Conservation (phyloP, 2,797 vertebrate species). For the Pristis pectinata region DNA sequence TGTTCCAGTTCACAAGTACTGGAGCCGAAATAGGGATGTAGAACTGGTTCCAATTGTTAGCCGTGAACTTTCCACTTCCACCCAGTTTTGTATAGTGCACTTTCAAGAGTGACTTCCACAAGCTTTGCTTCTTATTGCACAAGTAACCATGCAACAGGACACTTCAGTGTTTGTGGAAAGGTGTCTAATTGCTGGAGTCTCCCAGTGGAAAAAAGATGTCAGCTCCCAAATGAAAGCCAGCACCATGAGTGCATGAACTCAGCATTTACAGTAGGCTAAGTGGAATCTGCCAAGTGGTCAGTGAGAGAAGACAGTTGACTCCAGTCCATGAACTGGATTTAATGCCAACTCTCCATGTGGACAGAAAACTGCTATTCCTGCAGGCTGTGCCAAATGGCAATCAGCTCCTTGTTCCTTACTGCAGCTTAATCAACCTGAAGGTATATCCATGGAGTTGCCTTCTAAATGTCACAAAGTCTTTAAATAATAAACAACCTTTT, state of each 20-base stretch:
- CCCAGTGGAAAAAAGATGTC: conserved; percentile 9
- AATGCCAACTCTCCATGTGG: neutral
- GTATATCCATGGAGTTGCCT: neutral
- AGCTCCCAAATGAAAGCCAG: neutral
- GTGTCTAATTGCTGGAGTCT: conserved; percentile 9
- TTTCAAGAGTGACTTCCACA: neutral
- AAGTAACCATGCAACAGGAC: neutral
- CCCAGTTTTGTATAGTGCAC: neutral
- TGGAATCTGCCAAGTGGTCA: neutral
- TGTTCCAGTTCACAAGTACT: neutral
- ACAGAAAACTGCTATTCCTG: neutral
- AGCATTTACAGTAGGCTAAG: neutral
- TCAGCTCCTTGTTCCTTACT: neutral
- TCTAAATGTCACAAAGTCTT: neutral
- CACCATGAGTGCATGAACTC: neutral
- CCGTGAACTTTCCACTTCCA: neutral
- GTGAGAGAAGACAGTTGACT: neutral
- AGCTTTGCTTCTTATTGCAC: neutral
- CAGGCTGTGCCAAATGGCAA: neutral
- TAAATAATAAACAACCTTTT: neutral
- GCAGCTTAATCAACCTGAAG: neutral
- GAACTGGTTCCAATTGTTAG: neutral
- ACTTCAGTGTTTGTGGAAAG: neutral
- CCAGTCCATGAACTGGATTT: neutral
- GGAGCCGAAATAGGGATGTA: neutral